Conservation (phyloP, 2,888 invertebrate species). For the Teleogryllus oceanicus region DNA sequence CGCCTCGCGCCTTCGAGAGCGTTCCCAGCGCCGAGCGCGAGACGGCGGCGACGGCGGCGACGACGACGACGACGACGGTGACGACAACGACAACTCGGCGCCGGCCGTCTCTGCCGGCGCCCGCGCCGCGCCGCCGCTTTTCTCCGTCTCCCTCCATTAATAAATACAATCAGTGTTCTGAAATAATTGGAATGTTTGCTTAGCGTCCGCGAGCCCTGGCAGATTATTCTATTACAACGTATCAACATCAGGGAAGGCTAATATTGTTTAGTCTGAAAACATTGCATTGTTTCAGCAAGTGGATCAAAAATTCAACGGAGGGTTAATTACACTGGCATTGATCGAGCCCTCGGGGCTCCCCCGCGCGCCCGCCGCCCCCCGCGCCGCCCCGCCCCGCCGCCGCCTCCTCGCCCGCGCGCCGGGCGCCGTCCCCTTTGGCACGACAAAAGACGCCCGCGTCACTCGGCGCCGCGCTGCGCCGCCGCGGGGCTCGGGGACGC, state of each 20-base stretch:
- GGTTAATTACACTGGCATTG: conserved; percentile 60
- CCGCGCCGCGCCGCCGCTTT: not conserved
- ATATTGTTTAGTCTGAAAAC: conserved; percentile 67
- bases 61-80: too few species aligned
- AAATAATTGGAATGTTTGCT: conserved; percentile 51
- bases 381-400: conserved; percentile 45
- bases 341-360: conserved; percentile 47
- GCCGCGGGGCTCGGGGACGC: too few species aligned
- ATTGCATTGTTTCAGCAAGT: conserved; percentile 60
- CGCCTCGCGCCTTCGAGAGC: not conserved
- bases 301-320: conserved; percentile 65
- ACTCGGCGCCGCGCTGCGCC: not conserved
- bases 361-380: conserved; percentile 47
- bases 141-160: conserved; percentile 45
- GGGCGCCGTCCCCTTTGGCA: conserved; percentile 46
- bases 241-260: conserved; percentile 60
- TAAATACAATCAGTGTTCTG: conserved; percentile 47
- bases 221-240: conserved; percentile 69
- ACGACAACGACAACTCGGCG: not conserved
- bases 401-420: conserved; percentile 48
- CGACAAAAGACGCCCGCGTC: conserved; percentile 1
- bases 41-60: too few species aligned
- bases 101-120: not conserved
- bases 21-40: too few species aligned
- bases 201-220: conserved; percentile 44